Percentiles rank a stretch among this genome's conserved stretches.
phyloP scores from a whole-genome alignment of 2,888 invertebrate species.

The Tubulanus polymorphus region DNA sequence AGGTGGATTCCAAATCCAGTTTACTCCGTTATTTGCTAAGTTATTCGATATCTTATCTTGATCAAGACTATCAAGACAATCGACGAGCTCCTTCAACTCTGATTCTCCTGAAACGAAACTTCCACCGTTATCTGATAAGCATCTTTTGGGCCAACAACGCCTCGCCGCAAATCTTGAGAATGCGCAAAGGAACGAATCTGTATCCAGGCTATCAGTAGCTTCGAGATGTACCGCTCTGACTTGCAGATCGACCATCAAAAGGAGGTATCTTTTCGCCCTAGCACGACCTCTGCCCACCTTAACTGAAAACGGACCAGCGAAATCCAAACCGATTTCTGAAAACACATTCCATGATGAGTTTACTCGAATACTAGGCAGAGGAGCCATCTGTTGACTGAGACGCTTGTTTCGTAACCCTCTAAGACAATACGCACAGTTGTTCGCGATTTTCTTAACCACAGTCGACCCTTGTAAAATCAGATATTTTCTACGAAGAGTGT shows the following conservation, averaged over 20 bases:
- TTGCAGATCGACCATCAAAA: conserved; percentile 19
- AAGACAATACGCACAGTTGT: not conserved
- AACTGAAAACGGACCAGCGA: conserved; percentile 21
- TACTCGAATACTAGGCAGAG: conserved; percentile 9
- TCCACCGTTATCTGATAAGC: conserved; percentile 19
- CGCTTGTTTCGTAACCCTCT: not conserved
- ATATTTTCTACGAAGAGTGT: too few species aligned
- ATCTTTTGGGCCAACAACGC: conserved; percentile 13
- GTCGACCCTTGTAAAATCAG: not conserved
- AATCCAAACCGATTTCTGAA: conserved; percentile 24
- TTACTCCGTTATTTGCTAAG: not conserved
- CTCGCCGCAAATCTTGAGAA: conserved; percentile 16
- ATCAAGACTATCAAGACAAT: not conserved
- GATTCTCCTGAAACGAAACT: conserved; percentile 17
- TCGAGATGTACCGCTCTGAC: conserved; percentile 22
- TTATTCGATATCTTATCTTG: not conserved
- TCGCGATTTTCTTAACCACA: not conserved
- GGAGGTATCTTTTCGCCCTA: conserved; percentile 19
- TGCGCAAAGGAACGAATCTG: conserved; percentile 17
- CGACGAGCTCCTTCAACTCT: conserved; percentile 7
- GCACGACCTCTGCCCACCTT: conserved; percentile 19
- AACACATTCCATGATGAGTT: too few species aligned
- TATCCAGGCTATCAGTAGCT: conserved; percentile 14
- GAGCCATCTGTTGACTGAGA: conserved; percentile 5
- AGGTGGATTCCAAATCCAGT: conserved; percentile 17